A percentile compares a stretch with the other conserved stretches of the same genome.
These are phyloP conservation scores for Otocyon megalotis DNA, from an alignment of 2,113 vertebrate genomes.

Conservation along the genomic window DNA sequence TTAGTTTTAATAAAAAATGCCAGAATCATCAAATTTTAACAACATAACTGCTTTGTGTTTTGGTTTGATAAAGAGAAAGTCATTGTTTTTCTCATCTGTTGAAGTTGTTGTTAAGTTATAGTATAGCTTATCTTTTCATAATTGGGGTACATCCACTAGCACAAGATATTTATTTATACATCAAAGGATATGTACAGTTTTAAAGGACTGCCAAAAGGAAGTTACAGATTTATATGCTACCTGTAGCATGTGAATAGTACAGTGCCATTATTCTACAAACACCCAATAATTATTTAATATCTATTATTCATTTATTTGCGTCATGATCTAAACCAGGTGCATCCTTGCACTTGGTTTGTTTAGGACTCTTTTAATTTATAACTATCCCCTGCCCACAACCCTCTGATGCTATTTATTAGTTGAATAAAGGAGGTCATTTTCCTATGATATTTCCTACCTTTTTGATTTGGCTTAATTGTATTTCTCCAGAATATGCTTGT, in stretches of 20 bases:
- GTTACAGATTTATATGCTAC: neutral
- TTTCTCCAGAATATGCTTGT: neutral
- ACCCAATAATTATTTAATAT: neutral
- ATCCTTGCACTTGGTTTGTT: neutral
- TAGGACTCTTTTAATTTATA: neutral
- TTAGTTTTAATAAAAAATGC: constrained; percentile 9
- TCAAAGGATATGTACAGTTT: neutral
- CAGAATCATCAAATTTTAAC: neutral
- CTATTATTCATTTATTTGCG: neutral
- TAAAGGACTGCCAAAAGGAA: neutral
- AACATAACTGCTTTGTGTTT: neutral
- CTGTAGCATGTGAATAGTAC: neutral
- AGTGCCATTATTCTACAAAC: neutral
- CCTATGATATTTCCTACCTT: neutral
- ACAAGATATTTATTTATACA: neutral
- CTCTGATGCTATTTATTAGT: neutral
- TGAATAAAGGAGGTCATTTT: neutral
- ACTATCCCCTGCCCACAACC: accelerated
- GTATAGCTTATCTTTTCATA: neutral
- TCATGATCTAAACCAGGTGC: neutral
- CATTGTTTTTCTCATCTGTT: neutral
- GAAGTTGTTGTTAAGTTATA: neutral
- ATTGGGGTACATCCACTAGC: neutral
- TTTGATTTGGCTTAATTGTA: neutral
- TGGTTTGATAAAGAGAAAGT: neutral